Evolutionary conservation across 2,797 vertebrate species (phyloP), one percentile per base, ranked within the genome.

Genomic region (Cyclopterus lumpus): DNA sequence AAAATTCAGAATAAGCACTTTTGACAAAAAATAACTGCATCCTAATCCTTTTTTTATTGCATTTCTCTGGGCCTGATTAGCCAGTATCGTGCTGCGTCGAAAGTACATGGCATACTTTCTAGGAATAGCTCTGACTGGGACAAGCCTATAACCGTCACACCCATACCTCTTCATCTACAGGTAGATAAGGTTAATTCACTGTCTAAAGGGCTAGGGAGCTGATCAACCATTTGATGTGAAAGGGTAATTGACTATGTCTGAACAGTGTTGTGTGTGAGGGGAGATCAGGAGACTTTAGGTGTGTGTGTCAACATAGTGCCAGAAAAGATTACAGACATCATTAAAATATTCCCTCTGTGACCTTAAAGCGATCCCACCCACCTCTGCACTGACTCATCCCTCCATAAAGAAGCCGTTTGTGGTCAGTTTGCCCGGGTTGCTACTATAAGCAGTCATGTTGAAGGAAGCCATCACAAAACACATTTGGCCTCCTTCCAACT

Each of bases 1-100:
- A 90, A 92, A 92, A 84, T 16, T 77, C 66, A 69, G 75, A 70
- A 83, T 85, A 88, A 91, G 83, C 87, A 86, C 74, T 77, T 86
- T 74, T 79, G 58, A 80, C 75, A 73, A 86, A 84, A 82, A 82
- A 79, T 73, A 83, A 83, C 80, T 66, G 79, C 77, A 62, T 87
- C 84, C 78, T 92, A 93, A 94, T 93, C 91, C 90, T 8, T 78
- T 92, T 91, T 93, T 92, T 90, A 94, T 94, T 94, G 83, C 83
- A 90, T 93, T 93, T 91, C 85, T 87, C n/a, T 1, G 77, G 64
- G 73, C 51, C 67, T 67, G 80, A 90, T 93, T 88, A 92, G 81
- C 73, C 55, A 14, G 77, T 30, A 3, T 73, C 86, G 2, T 74
- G 86, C 87, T 90, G 91, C 1, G 86, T 88, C 88, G 87, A 89